Base-by-base conservation (phyloP, 2,888 invertebrate species). In the Drosophila putrida region DNA sequence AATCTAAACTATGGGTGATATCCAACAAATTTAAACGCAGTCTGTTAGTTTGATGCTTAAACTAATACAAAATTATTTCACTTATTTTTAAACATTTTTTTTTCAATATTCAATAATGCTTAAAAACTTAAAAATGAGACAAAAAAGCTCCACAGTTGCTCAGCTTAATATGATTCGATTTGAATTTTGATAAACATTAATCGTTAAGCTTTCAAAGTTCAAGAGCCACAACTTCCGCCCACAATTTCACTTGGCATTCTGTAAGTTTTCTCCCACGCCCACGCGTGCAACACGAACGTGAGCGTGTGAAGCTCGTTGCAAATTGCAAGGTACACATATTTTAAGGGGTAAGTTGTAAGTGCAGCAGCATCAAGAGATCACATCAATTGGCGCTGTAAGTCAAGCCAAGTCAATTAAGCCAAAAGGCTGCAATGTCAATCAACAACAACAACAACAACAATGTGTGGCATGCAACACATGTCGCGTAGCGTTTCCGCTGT, bases 401-500 rank as follows among this genome's bases (percentile, higher is more conserved):
- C 60, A 44, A 44, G 33, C 20, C 41, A 49, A n/a, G n/a, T 27
- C 47, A 71, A 58, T 65, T 58, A 49, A 33, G 25, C 28, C 28
- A 6, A 46, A 36, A 39, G 57, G 11, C 39, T 20, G n/a, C 35
- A 9, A 35, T 35, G 43, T 51, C 51, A 61, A 61, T n/a, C 41
- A 35, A 5, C 43, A n/a, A 20, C 20, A 10, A 15, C 9, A 61
- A 10, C 41, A 35, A 5, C 43, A n/a, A 20, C 20, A 10, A 15
- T 11, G 15, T 28, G 59, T 50, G 49, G 61, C 47, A 43, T 53
- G 54, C 38, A 35, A 33, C 36, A 47, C 13, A 39, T 54, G 80
- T 79, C 71, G 68, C 51, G n/a, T 44, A 36, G 47, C 47, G 61
- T 59, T 73, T 78, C 78, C 77, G 77, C 53, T 54, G 61, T 31